Evolutionary conservation across 2,113 vertebrate genomes (phyloP).

Genomic region (Apodemus speciosus): DNA sequence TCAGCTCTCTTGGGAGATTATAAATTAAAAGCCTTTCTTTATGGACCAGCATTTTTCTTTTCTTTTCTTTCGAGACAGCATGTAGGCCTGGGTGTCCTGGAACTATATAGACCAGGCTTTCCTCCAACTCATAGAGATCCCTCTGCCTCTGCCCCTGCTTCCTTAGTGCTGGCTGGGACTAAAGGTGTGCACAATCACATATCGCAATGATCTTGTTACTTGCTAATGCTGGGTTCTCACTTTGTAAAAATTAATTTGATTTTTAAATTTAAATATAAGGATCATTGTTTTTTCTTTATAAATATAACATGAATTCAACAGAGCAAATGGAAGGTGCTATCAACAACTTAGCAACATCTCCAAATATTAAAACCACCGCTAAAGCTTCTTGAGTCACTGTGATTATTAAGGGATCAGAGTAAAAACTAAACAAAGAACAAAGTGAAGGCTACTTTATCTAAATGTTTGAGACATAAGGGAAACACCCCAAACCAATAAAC

Average conservation of each 20-base stretch:
- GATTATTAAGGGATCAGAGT: not conserved
- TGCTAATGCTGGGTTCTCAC: not conserved
- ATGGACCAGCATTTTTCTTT: not conserved
- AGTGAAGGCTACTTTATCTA: not conserved
- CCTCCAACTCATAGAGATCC: not conserved
- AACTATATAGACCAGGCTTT: not conserved
- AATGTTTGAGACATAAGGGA: not conserved
- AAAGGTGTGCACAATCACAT: not conserved
- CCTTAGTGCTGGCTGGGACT: not conserved
- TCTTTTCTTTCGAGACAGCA: not conserved
- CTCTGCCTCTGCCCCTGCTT: not conserved
- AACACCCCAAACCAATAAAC: conserved; percentile 16
- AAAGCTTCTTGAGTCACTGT: not conserved
- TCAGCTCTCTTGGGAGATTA: conserved; percentile 27
- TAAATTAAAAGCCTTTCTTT: conserved; percentile 34
- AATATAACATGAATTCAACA: not conserved
- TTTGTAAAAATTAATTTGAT: not conserved
- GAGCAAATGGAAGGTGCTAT: not conserved
- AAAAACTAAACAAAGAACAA: not conserved
- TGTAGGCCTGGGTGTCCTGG: not conserved
- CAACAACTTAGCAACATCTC: not conserved
- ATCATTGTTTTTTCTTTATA: conserved; percentile 8
- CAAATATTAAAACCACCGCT: not conserved
- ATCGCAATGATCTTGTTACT: not conserved
- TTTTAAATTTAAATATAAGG: not conserved